Evolutionary conservation across 2,888 invertebrate species (phyloP).

Genomic region (Cataglyphis altisquamis): DNA sequence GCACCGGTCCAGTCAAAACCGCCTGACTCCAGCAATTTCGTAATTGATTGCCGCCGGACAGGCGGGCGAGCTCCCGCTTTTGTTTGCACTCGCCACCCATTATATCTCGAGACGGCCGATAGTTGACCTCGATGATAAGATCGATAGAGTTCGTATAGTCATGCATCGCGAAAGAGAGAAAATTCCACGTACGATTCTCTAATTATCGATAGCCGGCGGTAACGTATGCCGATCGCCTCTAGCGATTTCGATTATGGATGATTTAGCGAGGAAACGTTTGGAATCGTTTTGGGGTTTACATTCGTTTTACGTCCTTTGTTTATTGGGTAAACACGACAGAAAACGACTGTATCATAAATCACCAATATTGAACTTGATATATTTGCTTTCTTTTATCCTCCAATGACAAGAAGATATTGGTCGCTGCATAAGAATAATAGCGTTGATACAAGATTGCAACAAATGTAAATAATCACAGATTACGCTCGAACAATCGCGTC

Average conservation of each 20-base stretch:
- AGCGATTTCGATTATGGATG: neutral
- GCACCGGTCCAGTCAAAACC: slow-evolving; percentile 68
- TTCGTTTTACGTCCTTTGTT: neutral
- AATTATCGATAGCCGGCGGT: neutral
- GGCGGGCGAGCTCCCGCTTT: slow-evolving; percentile 40
- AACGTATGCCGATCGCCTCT: neutral
- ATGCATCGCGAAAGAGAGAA: neutral
- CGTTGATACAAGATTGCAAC: neutral
- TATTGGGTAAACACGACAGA: neutral
- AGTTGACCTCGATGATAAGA: slow-evolving; percentile 34
- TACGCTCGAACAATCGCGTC: neutral
- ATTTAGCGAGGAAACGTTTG: neutral
- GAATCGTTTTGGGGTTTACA: neutral
- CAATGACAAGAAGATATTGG: neutral
- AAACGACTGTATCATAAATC: neutral
- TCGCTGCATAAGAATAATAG: too few relatives aligned
- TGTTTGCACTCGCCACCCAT: slow-evolving; percentile 51
- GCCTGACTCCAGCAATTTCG: slow-evolving; percentile 73
- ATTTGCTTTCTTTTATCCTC: neutral
- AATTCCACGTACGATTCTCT: neutral
- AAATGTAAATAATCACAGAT: neutral
- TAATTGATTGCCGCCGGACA: slow-evolving; percentile 78
- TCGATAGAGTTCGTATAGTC: slow-evolving; percentile 29
- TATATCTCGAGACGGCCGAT: slow-evolving; percentile 47
- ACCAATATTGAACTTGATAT: slow-evolving; percentile 1